These are phyloP conservation scores for Umimayanthus kanabou DNA, from an alignment of 92 coral and sea anemone genomes.

Conservation along the genomic window DNA sequence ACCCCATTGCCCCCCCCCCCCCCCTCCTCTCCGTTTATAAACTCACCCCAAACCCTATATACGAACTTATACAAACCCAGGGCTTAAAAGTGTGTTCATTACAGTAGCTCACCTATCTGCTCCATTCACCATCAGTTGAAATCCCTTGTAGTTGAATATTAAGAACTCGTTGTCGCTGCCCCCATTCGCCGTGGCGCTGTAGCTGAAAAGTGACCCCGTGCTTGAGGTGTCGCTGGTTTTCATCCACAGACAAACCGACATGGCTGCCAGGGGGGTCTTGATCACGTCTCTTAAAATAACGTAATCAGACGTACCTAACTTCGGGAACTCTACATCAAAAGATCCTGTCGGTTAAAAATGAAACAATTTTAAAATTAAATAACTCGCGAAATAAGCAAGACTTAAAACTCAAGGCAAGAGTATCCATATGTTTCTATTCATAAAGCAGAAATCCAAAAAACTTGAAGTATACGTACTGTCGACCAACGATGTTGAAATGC, in stretches of 20 bases:
- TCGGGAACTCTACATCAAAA: slow-evolving; percentile 27
- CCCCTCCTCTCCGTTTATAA: no score
- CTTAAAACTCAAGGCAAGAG: not conserved
- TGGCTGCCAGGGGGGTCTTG: slow-evolving; percentile 25
- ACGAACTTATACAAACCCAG: no score
- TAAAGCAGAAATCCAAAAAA: no score
- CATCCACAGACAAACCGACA: slow-evolving; percentile 56
- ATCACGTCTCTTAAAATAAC: slow-evolving; percentile 39
- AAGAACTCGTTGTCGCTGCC: slow-evolving; percentile 17
- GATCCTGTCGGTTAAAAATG: not conserved
- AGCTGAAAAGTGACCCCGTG: slow-evolving; percentile 34
- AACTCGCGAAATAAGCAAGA: not conserved
- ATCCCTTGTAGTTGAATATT: slow-evolving; percentile 15
- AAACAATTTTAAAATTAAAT: no score
- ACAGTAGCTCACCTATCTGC: no score
- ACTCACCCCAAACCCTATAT: no score
- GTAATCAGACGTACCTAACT: slow-evolving; percentile 1
- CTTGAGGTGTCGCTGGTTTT: slow-evolving; percentile 30
- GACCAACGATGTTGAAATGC: not conserved
- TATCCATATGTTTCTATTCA: not conserved
- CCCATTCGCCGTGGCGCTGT: slow-evolving; percentile 10
- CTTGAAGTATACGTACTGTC: not conserved
- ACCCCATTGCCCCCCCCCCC: no score
- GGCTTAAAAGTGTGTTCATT: no score
- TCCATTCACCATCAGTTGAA: not conserved